Conservation (phyloP, 2,888 invertebrate species). For the Chydorus sphaericus region DNA sequence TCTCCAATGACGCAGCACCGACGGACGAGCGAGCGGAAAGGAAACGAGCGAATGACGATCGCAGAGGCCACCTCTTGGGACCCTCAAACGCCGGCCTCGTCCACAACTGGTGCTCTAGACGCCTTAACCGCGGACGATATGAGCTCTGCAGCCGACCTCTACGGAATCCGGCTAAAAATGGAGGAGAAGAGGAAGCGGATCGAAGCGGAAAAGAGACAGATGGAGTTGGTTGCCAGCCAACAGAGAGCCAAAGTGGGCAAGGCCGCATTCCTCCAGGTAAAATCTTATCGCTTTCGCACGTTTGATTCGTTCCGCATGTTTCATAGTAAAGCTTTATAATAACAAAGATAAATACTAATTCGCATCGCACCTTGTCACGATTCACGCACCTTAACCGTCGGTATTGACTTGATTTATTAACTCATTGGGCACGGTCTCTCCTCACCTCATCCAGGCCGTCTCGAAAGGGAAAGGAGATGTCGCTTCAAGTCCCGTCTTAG, state of each 20-base stretch:
- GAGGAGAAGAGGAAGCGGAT: conserved; percentile 87
- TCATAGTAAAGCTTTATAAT: no score
- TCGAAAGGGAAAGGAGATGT: conserved; percentile 22
- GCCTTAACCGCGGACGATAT: conserved; percentile 18
- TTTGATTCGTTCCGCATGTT: no score
- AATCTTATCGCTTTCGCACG: conserved; percentile 33
- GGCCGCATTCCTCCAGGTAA: conserved; percentile 76
- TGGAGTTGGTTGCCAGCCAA: conserved; percentile 68
- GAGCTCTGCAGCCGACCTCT: conserved; percentile 40
- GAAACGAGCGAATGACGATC: neutral
- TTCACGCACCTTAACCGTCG: no score
- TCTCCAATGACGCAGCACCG: neutral
- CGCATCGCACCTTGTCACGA: no score
- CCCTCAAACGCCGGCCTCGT: neutral
- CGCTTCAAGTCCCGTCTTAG: neutral
- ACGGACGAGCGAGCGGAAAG: conserved; percentile 7
- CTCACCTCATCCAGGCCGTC: conserved; percentile 19
- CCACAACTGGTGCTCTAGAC: neutral
- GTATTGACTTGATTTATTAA: no score
- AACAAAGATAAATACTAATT: no score
- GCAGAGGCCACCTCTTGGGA: conserved; percentile 11
- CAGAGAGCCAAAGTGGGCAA: conserved; percentile 83
- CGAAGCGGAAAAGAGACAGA: conserved; percentile 74
- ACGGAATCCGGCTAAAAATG: conserved; percentile 74
- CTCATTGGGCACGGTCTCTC: neutral